Evolutionary conservation across 2,888 invertebrate genomes (phyloP).

Genomic region (Lutraria lutraria): DNA sequence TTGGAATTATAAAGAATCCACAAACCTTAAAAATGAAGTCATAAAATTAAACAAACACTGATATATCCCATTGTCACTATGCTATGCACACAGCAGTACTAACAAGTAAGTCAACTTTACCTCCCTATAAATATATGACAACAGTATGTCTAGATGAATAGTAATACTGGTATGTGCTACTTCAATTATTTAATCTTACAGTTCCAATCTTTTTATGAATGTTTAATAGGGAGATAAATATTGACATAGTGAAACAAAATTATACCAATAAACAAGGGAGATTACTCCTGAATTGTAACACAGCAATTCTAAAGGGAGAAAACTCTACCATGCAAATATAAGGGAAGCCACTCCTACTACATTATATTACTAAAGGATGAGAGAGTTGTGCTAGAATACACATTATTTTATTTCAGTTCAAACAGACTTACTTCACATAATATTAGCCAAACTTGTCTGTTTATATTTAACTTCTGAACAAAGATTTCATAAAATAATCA

Average conservation of each 20-base stretch:
- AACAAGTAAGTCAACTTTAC: background rate
- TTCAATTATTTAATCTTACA: background rate
- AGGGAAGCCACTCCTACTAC: background rate
- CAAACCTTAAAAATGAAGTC: background rate
- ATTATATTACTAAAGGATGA: background rate
- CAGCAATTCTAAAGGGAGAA: background rate
- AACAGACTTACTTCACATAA: no score
- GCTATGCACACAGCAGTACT: background rate
- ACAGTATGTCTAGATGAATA: conserved; percentile 4
- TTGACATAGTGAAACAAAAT: background rate
- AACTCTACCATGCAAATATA: background rate
- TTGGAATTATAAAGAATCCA: background rate
- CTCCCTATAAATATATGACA: background rate
- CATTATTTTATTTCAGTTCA: background rate
- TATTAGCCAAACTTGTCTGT: no score
- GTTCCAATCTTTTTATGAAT: conserved; percentile 12
- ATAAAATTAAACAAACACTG: background rate
- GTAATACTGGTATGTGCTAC: background rate
- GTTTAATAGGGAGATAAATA: background rate
- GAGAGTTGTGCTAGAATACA: background rate
- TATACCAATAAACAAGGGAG: conserved; percentile 13
- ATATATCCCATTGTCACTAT: background rate
- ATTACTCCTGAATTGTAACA: background rate
- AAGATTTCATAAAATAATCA: background rate
- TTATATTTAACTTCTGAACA: background rate